Percentiles rank a stretch among this genome's conserved stretches.
phyloP scores from a whole-genome alignment of 2,797 vertebrate genomes.

The Epinephelus coioides region DNA sequence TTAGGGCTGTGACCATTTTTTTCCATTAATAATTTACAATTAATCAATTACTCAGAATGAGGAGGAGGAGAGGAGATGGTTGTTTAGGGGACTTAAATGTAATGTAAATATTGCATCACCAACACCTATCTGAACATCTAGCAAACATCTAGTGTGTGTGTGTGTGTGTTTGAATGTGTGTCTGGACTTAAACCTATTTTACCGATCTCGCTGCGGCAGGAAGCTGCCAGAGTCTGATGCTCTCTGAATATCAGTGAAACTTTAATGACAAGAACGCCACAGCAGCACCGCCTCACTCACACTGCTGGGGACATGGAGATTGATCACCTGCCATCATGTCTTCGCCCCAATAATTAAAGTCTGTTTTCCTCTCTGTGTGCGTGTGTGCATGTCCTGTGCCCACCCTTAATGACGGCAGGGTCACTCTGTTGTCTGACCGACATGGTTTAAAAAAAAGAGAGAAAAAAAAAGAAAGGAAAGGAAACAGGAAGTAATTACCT shows the following conservation, averaged over 20 bases:
- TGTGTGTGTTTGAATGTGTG: background rate
- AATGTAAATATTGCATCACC: no score
- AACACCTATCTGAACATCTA: no score
- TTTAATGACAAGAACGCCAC: conserved; percentile 55
- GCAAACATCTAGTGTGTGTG: no score
- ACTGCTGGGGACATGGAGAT: conserved; percentile 64
- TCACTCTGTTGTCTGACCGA: conserved; percentile 67
- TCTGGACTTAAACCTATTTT: conserved; percentile 22
- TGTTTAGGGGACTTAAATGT: no score
- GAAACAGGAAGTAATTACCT: conserved; percentile 89
- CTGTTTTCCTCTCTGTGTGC: conserved; percentile 51
- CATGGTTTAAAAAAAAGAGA: conserved; percentile 52
- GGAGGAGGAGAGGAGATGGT: no score
- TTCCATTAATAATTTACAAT: background rate
- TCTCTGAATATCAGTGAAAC: conserved; percentile 63
- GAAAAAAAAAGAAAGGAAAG: background rate
- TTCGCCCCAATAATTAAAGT: conserved; percentile 77
- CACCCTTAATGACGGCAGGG: conserved; percentile 79
- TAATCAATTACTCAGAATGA: background rate
- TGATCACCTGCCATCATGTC: conserved; percentile 81
- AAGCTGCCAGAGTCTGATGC: conserved; percentile 56
- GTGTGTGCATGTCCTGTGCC: conserved; percentile 42
- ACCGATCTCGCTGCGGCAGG: conserved; percentile 35
- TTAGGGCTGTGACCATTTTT: background rate
- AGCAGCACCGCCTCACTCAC: conserved; percentile 39